Evolutionary conservation across 2,888 invertebrate species (phyloP).

Genomic region (Onthophagus sagittarius): DNA sequence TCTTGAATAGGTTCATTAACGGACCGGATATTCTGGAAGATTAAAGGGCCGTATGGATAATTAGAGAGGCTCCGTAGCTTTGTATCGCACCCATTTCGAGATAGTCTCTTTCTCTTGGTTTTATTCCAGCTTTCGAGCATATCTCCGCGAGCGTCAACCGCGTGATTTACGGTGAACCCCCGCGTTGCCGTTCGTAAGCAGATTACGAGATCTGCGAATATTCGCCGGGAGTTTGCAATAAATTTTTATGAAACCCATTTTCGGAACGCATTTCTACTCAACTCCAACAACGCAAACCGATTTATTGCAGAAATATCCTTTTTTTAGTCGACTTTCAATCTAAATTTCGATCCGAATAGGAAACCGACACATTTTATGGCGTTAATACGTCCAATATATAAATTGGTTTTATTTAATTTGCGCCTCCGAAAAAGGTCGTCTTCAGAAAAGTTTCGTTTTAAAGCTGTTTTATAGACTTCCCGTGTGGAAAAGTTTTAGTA

Average conservation of each 20-base stretch:
- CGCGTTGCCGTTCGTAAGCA: not conserved
- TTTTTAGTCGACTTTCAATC: too few relatives aligned
- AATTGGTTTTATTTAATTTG: too few relatives aligned
- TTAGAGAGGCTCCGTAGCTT: not conserved
- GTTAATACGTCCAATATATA: too few relatives aligned
- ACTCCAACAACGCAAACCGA: not conserved
- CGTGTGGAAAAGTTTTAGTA: too few relatives aligned
- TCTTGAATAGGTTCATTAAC: not conserved
- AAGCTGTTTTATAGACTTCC: too few relatives aligned
- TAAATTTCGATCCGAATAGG: too few relatives aligned
- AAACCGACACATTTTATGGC: too few relatives aligned
- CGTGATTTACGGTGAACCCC: not conserved
- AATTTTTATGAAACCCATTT: constrained; percentile 3
- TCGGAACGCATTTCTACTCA: not conserved
- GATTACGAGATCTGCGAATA: constrained; percentile 9
- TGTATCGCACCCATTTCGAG: not conserved
- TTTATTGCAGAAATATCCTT: not conserved
- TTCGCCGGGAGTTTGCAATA: constrained; percentile 6
- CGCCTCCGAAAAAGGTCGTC: too few relatives aligned
- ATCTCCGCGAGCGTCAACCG: not conserved
- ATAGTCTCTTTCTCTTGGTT: not conserved
- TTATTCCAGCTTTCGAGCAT: not conserved
- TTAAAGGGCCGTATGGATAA: not conserved
- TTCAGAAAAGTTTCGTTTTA: too few relatives aligned
- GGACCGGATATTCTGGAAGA: not conserved